These are phyloP conservation scores for Bombylius discolor DNA, from an alignment of 2,888 invertebrate genomes.

Conservation along the genomic window DNA sequence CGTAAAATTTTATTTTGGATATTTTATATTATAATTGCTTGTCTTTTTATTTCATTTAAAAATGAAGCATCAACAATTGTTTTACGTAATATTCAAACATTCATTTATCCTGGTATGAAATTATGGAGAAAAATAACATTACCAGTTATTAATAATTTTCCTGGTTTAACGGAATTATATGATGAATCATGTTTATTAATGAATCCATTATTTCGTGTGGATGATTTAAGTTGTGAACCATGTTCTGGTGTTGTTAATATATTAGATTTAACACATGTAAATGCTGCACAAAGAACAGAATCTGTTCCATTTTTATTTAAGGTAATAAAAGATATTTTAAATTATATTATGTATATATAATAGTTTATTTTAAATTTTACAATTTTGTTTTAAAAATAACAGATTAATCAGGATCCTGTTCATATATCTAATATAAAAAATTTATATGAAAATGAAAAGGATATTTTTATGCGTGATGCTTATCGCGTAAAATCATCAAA, in stretches of 20 bases:
- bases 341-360: neutral
- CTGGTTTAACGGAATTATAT: constrained; percentile 60
- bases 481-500: constrained; percentile 40
- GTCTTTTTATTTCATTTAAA: constrained; percentile 43
- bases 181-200: constrained; percentile 74
- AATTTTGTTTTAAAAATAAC: constrained; percentile 20
- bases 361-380: neutral
- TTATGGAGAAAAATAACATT: constrained; percentile 57
- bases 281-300: constrained; percentile 20
- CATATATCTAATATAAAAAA: constrained; percentile 41
- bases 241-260: constrained; percentile 59
- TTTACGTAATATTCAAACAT: constrained; percentile 60
- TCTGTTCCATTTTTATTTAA: constrained; percentile 43
- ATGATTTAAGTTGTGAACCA: constrained; percentile 76
- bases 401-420: constrained; percentile 48
- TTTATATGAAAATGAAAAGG: constrained; percentile 45
- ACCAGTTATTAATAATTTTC: constrained; percentile 62
- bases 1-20: constrained; percentile 32
- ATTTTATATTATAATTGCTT: constrained; percentile 26
- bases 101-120: constrained; percentile 69
- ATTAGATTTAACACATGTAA: constrained; percentile 43
- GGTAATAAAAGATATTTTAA: constrained; percentile 26
- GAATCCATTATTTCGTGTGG: constrained; percentile 70
- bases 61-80: constrained; percentile 49
- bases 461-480: constrained; percentile 49